Evolutionary conservation across 1,140 invertebrate genomes (phyloP).

Genomic region (Chlorops oryzae): DNA sequence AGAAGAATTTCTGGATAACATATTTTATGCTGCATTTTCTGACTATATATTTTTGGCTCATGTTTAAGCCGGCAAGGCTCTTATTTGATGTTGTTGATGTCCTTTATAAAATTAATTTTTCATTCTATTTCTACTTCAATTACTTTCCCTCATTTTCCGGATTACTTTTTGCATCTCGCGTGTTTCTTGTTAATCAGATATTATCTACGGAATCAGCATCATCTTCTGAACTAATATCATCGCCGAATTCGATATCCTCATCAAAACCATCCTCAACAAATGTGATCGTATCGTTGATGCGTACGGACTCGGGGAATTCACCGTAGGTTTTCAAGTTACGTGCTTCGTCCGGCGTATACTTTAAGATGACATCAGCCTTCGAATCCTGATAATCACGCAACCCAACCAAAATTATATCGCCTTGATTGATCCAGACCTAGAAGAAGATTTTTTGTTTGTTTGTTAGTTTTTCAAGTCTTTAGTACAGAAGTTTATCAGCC

Average conservation of each 20-base stretch:
- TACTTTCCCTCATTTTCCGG: background rate
- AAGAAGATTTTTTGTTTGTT: too few species aligned
- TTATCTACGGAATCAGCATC: constrained; percentile 74
- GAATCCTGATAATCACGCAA: constrained; percentile 97
- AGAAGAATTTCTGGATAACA: background rate
- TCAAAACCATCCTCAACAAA: constrained; percentile 91
- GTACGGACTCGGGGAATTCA: constrained; percentile 95
- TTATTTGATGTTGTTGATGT: constrained; percentile 15
- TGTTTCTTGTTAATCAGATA: constrained; percentile 47
- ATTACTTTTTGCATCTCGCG: constrained; percentile 9
- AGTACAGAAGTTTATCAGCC: too few species aligned
- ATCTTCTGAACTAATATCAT: constrained; percentile 83
- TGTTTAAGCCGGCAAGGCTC: constrained; percentile 7
- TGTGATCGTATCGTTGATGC: constrained; percentile 89
- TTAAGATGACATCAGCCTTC: constrained; percentile 98
- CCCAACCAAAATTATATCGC: constrained; percentile 96
- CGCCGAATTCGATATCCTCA: constrained; percentile 91
- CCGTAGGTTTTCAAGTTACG: constrained; percentile 98
- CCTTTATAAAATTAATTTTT: constrained; percentile 9
- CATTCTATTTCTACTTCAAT: constrained; percentile 8
- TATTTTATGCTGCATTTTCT: background rate
- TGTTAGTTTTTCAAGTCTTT: too few species aligned
- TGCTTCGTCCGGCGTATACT: constrained; percentile 98
- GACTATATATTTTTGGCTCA: background rate
- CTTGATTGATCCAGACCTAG: constrained; percentile 96